Base-by-base conservation (phyloP, 1,140 invertebrate genomes). In the Drosophila quadrilineata region DNA sequence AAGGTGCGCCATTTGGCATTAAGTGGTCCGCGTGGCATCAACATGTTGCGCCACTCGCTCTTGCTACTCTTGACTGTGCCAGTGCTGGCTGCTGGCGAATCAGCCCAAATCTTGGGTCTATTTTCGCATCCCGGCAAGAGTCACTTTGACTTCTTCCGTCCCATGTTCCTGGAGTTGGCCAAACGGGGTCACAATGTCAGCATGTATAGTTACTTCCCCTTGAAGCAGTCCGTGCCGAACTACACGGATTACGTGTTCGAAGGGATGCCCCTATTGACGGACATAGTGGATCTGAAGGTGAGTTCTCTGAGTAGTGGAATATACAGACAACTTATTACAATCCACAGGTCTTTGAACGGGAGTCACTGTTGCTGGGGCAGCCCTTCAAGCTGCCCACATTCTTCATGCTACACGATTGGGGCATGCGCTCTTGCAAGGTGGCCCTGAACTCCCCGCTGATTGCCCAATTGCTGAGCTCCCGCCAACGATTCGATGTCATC, bases 101-200 rank as follows among this genome's bases (percentile, higher is more conserved):
- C 71, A 9, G 71, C 71, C 1, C 64, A 86, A 24, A 80, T 95
- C 54, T 88, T 95, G 0, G 93, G 90, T 0, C 68, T 94, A 0
- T 92, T 94, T 65, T 91, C 92, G 0, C 92, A 94, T 82, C 91
- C 91, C 0, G 93, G 93, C 1, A 93, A 91, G 63, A 95, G 94
- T 73, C 94, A 95, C 62, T 94, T 94, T 54, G 91, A 92, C 63
- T 92, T 94, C 4, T 93, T 94, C 74, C 90, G 93, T n/a, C 93
- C 93, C 0, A 84, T 95, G 1, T 75, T 94, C 0, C 79, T 90
- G 17, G 91, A 90, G 31, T 73, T 95, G 21, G 92, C 91, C 0
- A 75, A 86, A 8, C 90, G 91, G 14, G 93, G 93, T 0, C 93
- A 95, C 66, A 89, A 94, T 3, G 9, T 95, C 1, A 94, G 93